Conservation (phyloP, 2,797 vertebrate genomes). For the Falco columbarius region DNA sequence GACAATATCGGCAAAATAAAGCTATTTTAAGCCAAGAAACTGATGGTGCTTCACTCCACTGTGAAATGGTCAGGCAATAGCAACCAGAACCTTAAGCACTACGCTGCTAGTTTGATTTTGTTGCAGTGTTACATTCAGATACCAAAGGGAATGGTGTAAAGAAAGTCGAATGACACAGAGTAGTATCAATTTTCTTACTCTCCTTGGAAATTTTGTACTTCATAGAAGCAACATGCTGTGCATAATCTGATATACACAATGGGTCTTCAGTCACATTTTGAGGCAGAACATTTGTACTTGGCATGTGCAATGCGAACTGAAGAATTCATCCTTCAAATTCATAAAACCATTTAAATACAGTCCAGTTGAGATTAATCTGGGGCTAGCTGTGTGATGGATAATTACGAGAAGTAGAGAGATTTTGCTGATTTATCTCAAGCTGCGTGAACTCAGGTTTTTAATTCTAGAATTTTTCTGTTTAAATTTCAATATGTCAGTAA, state of each 20-base stretch:
- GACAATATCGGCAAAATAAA: background rate
- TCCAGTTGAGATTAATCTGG: background rate
- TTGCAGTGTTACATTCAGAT: background rate
- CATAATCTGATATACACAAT: background rate
- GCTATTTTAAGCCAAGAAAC: background rate
- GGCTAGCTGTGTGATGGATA: background rate
- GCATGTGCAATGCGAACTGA: background rate
- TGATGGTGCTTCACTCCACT: background rate
- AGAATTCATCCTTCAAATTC: background rate
- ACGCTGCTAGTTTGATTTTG: background rate
- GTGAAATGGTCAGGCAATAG: background rate
- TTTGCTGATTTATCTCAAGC: slow-evolving; percentile 12
- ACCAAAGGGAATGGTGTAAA: background rate
- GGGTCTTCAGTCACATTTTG: background rate
- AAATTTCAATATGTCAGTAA: background rate
- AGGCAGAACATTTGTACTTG: background rate
- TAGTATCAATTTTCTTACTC: background rate
- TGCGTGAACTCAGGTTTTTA: background rate
- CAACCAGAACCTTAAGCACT: background rate
- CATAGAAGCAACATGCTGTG: background rate
- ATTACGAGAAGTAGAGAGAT: background rate
- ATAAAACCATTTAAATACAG: background rate
- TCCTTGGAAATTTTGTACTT: background rate
- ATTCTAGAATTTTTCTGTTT: background rate
- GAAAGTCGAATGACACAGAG: background rate